Evolutionary conservation across 1,140 invertebrate genomes (phyloP), one percentile per base, ranked within the genome.

Genomic region (Eumaeus atala): DNA sequence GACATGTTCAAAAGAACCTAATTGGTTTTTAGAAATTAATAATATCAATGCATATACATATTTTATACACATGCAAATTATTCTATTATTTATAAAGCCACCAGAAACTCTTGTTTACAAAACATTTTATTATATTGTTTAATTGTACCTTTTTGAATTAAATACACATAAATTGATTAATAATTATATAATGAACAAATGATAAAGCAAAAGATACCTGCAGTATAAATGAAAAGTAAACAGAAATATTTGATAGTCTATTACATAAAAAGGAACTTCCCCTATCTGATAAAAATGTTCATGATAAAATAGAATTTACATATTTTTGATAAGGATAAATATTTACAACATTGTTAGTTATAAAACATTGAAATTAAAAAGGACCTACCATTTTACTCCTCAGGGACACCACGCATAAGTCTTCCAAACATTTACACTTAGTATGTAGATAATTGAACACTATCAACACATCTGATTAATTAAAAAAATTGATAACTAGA

Each of bases 401-500:
- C 40, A 14, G 40, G 40, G 17, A 44, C 40, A 1, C 3, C 0
- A 16, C 40, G 9, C 12, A 7, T 9, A 5, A 44, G 9, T 44
- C 40, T 16, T 16, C 16, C 40, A 34, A 10, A 9, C 11, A 53
- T 33, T 14, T 53, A 33, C 28, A 42, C 38, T 53, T 37, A 37
- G 8, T 11, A 18, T 34, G 16, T 21, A 21, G 10, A 44, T 37
- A 53, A 36, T 36, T 35, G 47, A 47, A 42, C 53, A 55, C 56
- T 55, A 61, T 51, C 60, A 57, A 38, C 53, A 57, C 56, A 66
- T 59, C 66, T 63, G 67, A 72, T 66, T 72, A 66, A 57, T 67
- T 66, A 62, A 58, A 53, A 65, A 58, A 66, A 64, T 66, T 65
- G 66, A 72, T 71, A 72, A 72, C 53, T 65, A 51, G 17, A 67